These are phyloP conservation scores for Steinernema scapterisci DNA, from an alignment of 2,888 invertebrate genomes.

Conservation along the genomic window DNA sequence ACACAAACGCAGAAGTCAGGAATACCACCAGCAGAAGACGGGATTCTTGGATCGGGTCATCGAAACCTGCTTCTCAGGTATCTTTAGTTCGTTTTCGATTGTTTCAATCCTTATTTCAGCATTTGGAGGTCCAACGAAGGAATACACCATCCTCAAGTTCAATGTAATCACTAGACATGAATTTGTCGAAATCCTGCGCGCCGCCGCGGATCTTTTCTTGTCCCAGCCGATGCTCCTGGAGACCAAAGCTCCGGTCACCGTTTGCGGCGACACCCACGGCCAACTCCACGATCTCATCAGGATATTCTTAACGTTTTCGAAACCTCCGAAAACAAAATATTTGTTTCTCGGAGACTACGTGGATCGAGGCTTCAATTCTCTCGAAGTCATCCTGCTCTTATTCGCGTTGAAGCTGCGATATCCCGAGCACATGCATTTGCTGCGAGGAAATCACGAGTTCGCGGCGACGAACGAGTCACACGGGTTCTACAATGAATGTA, in stretches of 20 bases:
- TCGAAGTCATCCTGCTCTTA: constrained; percentile 69
- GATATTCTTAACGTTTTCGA: constrained; percentile 33
- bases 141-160: not conserved
- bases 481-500: constrained; percentile 48
- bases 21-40: not conserved
- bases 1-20: not conserved
- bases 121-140: not conserved
- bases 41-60: not conserved
- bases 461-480: constrained; percentile 39
- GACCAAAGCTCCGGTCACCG: constrained; percentile 40
- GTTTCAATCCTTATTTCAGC: not conserved
- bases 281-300: constrained; percentile 88
- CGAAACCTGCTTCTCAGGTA: not conserved
- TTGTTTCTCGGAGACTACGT: constrained; percentile 97
- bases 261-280: constrained; percentile 88
- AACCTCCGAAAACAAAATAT: constrained; percentile 75
- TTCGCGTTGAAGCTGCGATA: constrained; percentile 83
- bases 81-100: not conserved
- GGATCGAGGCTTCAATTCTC: constrained; percentile 92
- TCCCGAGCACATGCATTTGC: constrained; percentile 41
- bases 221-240: constrained; percentile 11
- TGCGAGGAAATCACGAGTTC: constrained; percentile 51
- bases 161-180: not conserved
- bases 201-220: not conserved
- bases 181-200: not conserved